Percentiles rank a stretch among this genome's conserved stretches.
Evolutionary conservation across 2,888 invertebrate species (phyloP).

Genomic region (Napeogenes sylphis): DNA sequence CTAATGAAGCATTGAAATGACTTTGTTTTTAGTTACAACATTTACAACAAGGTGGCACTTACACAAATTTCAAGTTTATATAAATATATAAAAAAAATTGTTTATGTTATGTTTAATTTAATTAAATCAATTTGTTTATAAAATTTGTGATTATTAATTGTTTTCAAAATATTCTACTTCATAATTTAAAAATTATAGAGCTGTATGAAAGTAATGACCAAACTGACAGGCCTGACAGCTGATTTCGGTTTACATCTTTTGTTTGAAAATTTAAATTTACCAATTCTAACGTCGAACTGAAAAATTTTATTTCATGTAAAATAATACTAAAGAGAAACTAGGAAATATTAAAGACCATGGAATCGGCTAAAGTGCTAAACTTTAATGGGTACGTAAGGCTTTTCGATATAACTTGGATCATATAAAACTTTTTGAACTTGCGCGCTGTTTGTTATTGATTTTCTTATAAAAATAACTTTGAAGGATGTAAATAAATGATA

Average conservation of each 20-base stretch:
- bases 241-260: constrained; percentile 33
- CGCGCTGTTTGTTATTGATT: constrained; percentile 75
- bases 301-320: constrained; percentile 1
- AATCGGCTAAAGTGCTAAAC: constrained; percentile 41
- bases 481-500: constrained; percentile 76
- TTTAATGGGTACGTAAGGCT: constrained; percentile 46
- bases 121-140: no score
- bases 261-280: constrained; percentile 34
- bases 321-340: neutral
- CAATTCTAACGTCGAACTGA: constrained; percentile 19
- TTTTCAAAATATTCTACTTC: no score
- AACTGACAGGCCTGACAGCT: constrained; percentile 30
- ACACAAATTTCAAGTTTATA: no score
- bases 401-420: constrained; percentile 27
- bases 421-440: constrained; percentile 57
- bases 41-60: no score
- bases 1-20: no score
- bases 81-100: no score
- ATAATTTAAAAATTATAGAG: no score
- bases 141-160: no score
- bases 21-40: no score
- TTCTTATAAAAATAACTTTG: constrained; percentile 70
- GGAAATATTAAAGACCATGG: constrained; percentile 40
- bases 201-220: constrained; percentile 1
- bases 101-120: no score